Percentiles rank a stretch among this genome's conserved stretches.
Evolutionary conservation across 2,113 vertebrate genomes (phyloP).

Genomic region (Oryctolagus cuniculus): DNA sequence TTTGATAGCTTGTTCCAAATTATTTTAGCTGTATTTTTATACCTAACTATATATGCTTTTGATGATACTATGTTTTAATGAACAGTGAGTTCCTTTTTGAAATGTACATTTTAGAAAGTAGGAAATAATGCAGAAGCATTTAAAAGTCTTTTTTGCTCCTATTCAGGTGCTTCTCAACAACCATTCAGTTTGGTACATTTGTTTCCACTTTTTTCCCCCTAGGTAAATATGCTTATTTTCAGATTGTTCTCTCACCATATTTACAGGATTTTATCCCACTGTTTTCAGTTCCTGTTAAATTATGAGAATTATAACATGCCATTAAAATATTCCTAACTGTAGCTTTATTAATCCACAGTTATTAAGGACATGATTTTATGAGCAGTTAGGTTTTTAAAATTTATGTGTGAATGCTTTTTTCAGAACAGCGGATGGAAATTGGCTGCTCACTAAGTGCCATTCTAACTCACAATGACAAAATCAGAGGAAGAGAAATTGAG

Average conservation of each 20-base stretch:
- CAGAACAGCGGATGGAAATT: neutral
- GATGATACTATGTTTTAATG: neutral
- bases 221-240: neutral
- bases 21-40: slow-evolving; percentile 42
- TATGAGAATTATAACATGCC: neutral
- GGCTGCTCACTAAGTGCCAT: neutral
- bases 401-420: neutral
- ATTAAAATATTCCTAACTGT: neutral
- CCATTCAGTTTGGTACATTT: neutral
- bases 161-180: neutral
- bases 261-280: neutral
- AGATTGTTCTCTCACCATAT: slow-evolving; percentile 14
- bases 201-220: slow-evolving; percentile 26
- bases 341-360: neutral
- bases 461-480: neutral
- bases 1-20: slow-evolving; percentile 39
- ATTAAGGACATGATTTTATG: neutral
- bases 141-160: neutral
- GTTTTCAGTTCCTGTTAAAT: slow-evolving; percentile 15
- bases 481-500: neutral
- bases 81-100: neutral
- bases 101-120: slow-evolving; percentile 46
- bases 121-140: slow-evolving; percentile 15
- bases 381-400: neutral
- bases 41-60: neutral